phyloP scores from a whole-genome alignment of 2,113 vertebrate species.

The Garra rufa region DNA sequence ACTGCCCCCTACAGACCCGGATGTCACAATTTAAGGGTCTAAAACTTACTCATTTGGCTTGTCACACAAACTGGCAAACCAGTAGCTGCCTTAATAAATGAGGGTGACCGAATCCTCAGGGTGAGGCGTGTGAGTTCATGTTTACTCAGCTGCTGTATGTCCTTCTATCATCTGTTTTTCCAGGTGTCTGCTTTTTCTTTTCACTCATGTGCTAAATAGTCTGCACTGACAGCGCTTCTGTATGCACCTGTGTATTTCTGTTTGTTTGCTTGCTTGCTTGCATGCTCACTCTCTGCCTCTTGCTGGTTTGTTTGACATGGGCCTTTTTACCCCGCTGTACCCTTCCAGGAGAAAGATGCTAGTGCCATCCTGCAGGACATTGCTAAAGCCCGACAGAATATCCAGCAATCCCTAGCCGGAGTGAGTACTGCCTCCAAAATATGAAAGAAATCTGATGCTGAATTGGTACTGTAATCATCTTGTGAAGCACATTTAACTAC shows the following conservation, averaged over 20 bases:
- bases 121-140: background rate
- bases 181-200: slow-evolving; percentile 3
- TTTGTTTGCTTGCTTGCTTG: slow-evolving; percentile 36
- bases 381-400: slow-evolving; percentile 92
- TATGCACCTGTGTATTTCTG: background rate
- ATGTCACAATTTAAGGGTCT: background rate
- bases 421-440: slow-evolving; percentile 82
- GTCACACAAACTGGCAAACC: background rate
- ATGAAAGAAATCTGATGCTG: background rate
- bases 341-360: slow-evolving; percentile 84
- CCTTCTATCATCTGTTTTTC: background rate
- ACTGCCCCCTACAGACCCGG: slow-evolving; percentile 4
- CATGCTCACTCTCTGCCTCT: slow-evolving; percentile 44
- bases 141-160: slow-evolving; percentile 34
- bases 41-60: background rate
- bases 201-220: background rate
- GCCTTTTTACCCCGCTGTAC: slow-evolving; percentile 52
- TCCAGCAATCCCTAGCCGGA: slow-evolving; percentile 91
- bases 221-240: background rate
- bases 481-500: background rate
- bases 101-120: background rate
- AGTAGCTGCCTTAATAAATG: background rate
- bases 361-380: slow-evolving; percentile 92
- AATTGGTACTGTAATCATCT: no score
- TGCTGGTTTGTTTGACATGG: slow-evolving; percentile 62